Conservation (phyloP, 2,113 vertebrate genomes). For the Hemiprocne comata region DNA sequence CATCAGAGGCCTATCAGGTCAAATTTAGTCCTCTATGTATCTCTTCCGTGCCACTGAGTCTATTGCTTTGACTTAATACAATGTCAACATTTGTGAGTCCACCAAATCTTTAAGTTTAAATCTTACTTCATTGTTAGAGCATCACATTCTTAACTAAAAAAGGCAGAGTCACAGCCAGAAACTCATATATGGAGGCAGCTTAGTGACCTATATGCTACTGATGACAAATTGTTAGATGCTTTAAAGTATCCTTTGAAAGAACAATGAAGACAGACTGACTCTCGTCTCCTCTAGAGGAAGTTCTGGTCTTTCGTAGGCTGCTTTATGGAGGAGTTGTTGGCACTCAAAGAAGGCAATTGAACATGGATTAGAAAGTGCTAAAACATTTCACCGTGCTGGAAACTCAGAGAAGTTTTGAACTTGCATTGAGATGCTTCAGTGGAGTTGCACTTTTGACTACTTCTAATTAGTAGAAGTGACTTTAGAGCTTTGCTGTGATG, state of each 20-base stretch:
- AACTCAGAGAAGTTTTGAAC: background rate
- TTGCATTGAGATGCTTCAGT: background rate
- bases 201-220: background rate
- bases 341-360: background rate
- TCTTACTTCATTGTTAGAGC: background rate
- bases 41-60: background rate
- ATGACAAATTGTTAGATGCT: background rate
- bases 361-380: background rate
- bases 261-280: background rate
- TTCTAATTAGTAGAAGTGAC: conserved; percentile 5
- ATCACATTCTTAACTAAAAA: background rate
- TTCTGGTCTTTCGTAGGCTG: background rate
- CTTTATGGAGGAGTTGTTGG: background rate
- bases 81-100: background rate
- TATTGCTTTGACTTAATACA: background rate
- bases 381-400: background rate
- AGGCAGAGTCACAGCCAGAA: background rate
- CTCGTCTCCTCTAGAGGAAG: background rate
- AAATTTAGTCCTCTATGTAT: background rate
- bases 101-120: background rate
- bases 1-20: background rate
- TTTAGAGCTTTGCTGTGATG: background rate
- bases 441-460: background rate
- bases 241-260: background rate
- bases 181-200: background rate